A percentile compares a stretch with the other conserved stretches of the same genome.
These are phyloP conservation scores for Phenganax marumi DNA, from an alignment of 92 coral and sea anemone genomes.

Conservation along the genomic window DNA sequence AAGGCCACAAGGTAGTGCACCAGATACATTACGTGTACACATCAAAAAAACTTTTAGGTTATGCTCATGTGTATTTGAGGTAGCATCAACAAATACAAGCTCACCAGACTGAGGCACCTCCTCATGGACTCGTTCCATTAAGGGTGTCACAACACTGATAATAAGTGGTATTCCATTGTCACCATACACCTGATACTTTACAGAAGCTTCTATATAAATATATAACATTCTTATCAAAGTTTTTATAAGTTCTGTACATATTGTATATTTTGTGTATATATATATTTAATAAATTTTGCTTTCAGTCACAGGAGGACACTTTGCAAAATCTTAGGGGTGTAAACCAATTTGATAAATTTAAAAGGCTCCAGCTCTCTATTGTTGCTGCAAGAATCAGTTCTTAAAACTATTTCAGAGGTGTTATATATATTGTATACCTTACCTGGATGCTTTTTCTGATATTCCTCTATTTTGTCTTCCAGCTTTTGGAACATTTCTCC, in stretches of 20 bases:
- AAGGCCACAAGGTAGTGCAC: constrained; percentile 64
- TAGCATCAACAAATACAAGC: constrained; percentile 64
- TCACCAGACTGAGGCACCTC: constrained; percentile 58
- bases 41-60: constrained; percentile 58
- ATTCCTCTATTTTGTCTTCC: constrained; percentile 42
- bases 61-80: constrained; percentile 62
- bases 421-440: too few relatives aligned
- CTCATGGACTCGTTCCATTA: constrained; percentile 63
- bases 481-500: constrained; percentile 52
- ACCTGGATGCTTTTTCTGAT: constrained; percentile 52
- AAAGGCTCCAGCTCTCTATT: too few relatives aligned
- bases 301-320: too few relatives aligned
- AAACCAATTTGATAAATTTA: too few relatives aligned
- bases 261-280: too few relatives aligned
- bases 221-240: too few relatives aligned
- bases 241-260: too few relatives aligned
- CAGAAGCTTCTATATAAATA: too few relatives aligned
- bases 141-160: constrained; percentile 52
- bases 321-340: too few relatives aligned
- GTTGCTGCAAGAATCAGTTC: too few relatives aligned
- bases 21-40: constrained; percentile 66
- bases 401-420: too few relatives aligned
- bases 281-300: too few relatives aligned
- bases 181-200: constrained; percentile 58
- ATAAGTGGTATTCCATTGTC: constrained; percentile 62